A percentile compares a stretch with the other conserved stretches of the same genome.
Evolutionary conservation across 2,113 vertebrate genomes (phyloP).

Genomic region (Semicossyphus pulcher): DNA sequence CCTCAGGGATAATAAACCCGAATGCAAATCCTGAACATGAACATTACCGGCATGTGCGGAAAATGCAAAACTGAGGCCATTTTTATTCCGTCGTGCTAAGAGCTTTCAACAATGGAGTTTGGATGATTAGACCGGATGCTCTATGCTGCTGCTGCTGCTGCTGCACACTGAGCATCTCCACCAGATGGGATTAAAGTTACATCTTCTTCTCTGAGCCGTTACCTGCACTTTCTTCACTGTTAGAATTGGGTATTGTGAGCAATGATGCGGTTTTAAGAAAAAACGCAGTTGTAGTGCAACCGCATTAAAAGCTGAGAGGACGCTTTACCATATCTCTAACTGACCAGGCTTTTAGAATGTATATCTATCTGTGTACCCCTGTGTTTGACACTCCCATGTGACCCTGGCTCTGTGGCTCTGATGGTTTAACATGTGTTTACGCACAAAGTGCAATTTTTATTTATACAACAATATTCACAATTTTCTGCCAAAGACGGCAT

Average conservation of each 20-base stretch:
- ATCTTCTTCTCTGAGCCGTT: conserved; percentile 4
- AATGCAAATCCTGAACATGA: conserved; percentile 58
- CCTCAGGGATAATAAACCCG: conserved; percentile 13
- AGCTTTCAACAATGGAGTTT: neutral
- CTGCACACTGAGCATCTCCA: neutral
- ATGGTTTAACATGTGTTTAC: conserved; percentile 42
- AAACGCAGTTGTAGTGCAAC: neutral
- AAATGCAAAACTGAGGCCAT: conserved; percentile 36
- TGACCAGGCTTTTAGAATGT: conserved; percentile 8
- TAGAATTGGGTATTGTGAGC: conserved; percentile 1
- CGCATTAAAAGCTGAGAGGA: neutral
- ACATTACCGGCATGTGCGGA: conserved; percentile 23
- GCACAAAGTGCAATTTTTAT: conserved; percentile 11
- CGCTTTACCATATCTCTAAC: neutral
- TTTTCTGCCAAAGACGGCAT: neutral
- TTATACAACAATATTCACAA: neutral
- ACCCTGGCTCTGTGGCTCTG: neutral
- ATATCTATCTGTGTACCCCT: neutral
- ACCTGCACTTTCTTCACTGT: conserved; percentile 15
- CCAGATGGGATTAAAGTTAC: conserved; percentile 22
- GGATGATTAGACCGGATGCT: neutral
- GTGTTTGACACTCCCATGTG: neutral
- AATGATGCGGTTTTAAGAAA: neutral
- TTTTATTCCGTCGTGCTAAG: conserved; percentile 1
- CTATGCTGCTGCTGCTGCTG: neutral